Percentiles rank a stretch among this genome's conserved stretches.
These are phyloP conservation scores for Herpailurus yagouaroundi DNA, from an alignment of 2,113 vertebrate genomes.

Conservation along the genomic window DNA sequence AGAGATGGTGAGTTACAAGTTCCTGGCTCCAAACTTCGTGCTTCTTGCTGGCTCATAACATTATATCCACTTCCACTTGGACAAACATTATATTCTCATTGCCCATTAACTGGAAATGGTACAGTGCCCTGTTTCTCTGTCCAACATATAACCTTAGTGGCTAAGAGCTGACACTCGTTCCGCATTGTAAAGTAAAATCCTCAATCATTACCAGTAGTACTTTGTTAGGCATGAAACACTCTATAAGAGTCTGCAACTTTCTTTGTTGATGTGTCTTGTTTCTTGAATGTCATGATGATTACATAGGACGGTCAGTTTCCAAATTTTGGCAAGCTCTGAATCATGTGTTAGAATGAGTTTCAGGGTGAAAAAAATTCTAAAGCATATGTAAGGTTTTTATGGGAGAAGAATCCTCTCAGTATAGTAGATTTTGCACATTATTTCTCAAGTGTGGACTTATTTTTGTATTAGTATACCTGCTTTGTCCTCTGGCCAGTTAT, in stretches of 20 bases:
- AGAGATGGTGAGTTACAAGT: not conserved
- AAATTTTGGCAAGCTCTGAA: not conserved
- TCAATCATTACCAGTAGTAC: not conserved
- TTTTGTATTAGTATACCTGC: not conserved
- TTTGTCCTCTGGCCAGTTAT: conserved; percentile 19
- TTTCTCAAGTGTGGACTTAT: not conserved
- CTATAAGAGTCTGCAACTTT: not conserved
- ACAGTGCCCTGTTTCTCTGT: not conserved
- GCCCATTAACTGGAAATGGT: not conserved
- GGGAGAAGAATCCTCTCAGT: not conserved
- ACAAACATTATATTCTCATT: not conserved
- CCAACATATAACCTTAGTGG: not conserved
- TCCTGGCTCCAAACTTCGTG: not conserved
- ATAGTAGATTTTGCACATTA: not conserved
- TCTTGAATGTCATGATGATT: not conserved
- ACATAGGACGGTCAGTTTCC: not conserved
- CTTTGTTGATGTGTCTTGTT: not conserved
- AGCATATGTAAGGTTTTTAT: not conserved
- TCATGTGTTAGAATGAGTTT: conserved; percentile 4
- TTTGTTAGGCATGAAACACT: not conserved
- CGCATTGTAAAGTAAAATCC: not conserved
- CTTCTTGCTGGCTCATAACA: not conserved
- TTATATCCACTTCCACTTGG: not conserved
- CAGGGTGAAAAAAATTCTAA: conserved; percentile 7
- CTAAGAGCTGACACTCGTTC: not conserved